These are phyloP conservation scores for Patella caerulea DNA, from an alignment of 2,888 invertebrate genomes.

Conservation along the genomic window DNA sequence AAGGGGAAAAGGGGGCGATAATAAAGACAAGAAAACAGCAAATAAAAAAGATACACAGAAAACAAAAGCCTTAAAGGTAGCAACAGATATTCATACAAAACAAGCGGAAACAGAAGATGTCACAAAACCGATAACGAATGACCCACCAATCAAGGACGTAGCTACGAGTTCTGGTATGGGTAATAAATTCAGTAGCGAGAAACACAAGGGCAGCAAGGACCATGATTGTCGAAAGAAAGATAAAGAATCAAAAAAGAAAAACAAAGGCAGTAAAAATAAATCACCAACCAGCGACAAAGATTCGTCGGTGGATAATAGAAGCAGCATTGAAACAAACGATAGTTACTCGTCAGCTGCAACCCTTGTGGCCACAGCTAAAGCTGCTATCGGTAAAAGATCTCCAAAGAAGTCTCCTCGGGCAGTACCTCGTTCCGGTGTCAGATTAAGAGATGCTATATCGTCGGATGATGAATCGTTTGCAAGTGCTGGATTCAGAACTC, in stretches of 20 bases:
- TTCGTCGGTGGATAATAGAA: not conserved
- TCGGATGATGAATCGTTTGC: conserved; percentile 22
- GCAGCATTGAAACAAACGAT: conserved; percentile 1
- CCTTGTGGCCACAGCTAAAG: not conserved
- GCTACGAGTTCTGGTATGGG: not conserved
- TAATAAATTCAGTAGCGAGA: conserved; percentile 18
- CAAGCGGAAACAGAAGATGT: too few relatives aligned
- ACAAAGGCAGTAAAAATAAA: not conserved
- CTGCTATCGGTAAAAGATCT: not conserved
- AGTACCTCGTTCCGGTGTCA: not conserved
- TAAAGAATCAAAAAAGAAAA: not conserved
- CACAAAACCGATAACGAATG: too few relatives aligned
- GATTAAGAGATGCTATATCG: conserved; percentile 15
- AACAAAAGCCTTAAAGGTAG: too few relatives aligned
- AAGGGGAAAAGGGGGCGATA: too few relatives aligned
- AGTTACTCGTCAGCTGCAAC: conserved; percentile 1
- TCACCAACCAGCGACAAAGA: not conserved
- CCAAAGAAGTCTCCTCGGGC: not conserved
- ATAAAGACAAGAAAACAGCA: too few relatives aligned
- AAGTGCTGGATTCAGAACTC: conserved; percentile 34
- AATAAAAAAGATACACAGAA: too few relatives aligned
- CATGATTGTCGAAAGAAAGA: conserved; percentile 8
- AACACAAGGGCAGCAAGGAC: not conserved
- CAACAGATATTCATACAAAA: too few relatives aligned
- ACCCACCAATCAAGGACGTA: not conserved